Conservation (phyloP, 1,140 invertebrate species). For the Drosophila nebulosa region DNA sequence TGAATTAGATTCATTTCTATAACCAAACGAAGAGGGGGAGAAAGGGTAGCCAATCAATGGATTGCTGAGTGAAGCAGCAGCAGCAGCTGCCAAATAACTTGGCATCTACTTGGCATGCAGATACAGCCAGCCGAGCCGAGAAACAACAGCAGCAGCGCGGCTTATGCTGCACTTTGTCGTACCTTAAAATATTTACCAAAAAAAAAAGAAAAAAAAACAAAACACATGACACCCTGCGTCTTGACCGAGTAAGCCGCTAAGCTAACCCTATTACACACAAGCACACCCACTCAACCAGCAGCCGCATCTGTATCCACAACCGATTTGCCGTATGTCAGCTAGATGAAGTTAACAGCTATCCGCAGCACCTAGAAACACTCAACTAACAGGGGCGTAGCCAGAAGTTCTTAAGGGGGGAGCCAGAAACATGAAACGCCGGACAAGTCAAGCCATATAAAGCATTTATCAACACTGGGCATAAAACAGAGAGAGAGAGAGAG, state of each 20-base stretch:
- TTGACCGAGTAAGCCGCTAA: conserved; percentile 60
- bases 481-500: no score
- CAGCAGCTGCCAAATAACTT: not conserved
- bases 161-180: conserved; percentile 46
- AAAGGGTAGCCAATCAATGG: conserved; percentile 39
- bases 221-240: conserved; percentile 16
- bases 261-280: conserved; percentile 57
- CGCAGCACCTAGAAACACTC: not conserved
- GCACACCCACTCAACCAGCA: conserved; percentile 12
- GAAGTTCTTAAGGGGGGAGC: conserved; percentile 5
- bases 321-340: conserved; percentile 53
- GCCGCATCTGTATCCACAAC: conserved; percentile 25
- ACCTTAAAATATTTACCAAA: conserved; percentile 47
- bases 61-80: no score
- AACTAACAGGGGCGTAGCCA: not conserved
- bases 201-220: not conserved
- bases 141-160: not conserved
- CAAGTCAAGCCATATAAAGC: no score
- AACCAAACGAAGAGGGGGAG: not conserved
- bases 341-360: conserved; percentile 19
- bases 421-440: no score
- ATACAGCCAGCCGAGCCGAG: not conserved
- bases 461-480: no score
- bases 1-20: not conserved
- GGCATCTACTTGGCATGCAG: conserved; percentile 28